Evolutionary conservation across 2,888 invertebrate species (phyloP).

Genomic region (Cosmopolites sordidus): DNA sequence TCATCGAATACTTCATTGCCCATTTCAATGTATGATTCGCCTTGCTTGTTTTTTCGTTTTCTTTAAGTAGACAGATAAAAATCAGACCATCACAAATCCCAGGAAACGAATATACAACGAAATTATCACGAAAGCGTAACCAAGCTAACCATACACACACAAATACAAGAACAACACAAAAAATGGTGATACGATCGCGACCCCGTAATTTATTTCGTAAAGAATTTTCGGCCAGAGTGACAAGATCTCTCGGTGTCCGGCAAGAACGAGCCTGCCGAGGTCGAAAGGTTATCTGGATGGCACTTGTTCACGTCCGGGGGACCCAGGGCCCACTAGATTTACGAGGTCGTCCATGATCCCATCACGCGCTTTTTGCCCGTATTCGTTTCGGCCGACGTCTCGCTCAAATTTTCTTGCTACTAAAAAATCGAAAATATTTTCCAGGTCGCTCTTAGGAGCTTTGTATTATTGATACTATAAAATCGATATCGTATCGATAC

Average conservation of each 20-base stretch:
- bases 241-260: constrained; percentile 42
- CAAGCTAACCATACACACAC: neutral
- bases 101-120: neutral
- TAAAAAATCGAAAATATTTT: too few species aligned
- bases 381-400: neutral
- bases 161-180: neutral
- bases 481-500: too few species aligned
- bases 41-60: too few species aligned
- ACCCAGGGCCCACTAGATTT: constrained; percentile 42
- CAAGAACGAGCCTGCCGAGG: constrained; percentile 44
- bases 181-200: neutral
- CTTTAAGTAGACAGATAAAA: too few species aligned
- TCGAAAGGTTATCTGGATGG: constrained; percentile 45
- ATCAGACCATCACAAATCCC: neutral
- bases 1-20: too few species aligned
- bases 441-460: too few species aligned
- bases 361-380: constrained; percentile 2
- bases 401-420: too few species aligned
- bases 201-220: neutral
- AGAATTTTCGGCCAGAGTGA: constrained; percentile 27
- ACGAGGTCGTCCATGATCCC: constrained; percentile 38
- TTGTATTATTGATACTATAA: too few species aligned
- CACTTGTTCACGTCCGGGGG: constrained; percentile 44
- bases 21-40: too few species aligned
- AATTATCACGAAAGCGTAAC: neutral